Base-by-base conservation (phyloP, 2,888 invertebrate genomes). In the Geotrupes spiniger region DNA sequence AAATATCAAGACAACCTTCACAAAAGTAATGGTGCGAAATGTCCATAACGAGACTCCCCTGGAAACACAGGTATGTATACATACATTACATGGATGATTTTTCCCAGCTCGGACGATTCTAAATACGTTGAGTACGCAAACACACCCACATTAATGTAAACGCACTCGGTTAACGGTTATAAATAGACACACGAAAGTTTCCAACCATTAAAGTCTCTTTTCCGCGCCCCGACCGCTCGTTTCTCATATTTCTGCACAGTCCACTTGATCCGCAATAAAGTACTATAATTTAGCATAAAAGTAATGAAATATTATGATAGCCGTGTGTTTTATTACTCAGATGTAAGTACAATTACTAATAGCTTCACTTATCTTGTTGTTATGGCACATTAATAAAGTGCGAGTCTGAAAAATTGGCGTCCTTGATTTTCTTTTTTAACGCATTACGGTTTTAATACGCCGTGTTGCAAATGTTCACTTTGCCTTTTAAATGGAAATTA, bases 271-370 rank as follows among this genome's bases (percentile, higher is more conserved):
- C 33, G 15, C 8, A 33, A 33, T 15, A 33, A 33, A 33, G 33
- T 33, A 15, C 33, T 10, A 14, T 10, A 33, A 33, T 33, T 33
- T 14, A 10, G 33, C 33, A 10, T 33, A 33, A 37, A 25, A 59
- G 53, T 59, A 49, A 58, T 60, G 55, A 60, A 60, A 58, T 60
- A 60, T 59, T 58, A 57, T 58, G 59, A 60, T 57, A 54, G 57
- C 52, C 49, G 54, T 56, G 54, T 59, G 58, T 60, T 61, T 59
- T 61, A 47, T 42, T 47, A 37, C 42, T 21, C 14, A 21, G 41
- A 39, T 40, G 27, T 36, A 37, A 37, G 36, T 42, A 48, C 45
- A 50, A 47, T 53, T 53, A 50, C 50, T 53, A 53, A 50, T 50
- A 47, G 50, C 50, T 45, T 47, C 53, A 50, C 50, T 53, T 53